Base-by-base conservation (phyloP, 2,113 vertebrate genomes). In the Murina feae region DNA sequence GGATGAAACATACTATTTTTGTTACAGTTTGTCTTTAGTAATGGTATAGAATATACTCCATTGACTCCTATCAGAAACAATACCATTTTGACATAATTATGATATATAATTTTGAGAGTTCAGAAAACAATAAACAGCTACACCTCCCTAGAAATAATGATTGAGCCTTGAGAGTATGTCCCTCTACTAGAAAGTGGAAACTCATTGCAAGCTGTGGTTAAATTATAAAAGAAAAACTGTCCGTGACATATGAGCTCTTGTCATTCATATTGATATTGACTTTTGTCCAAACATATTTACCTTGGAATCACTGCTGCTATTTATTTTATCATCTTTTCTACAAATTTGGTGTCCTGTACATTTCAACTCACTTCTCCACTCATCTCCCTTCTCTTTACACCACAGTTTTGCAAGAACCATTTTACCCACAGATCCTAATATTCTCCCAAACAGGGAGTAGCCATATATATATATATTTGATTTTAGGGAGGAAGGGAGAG, bases 281-380 rank as follows among this genome's bases (percentile, higher is more conserved):
- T 90, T 94, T 94, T 71, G 30, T 94, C 76, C 71, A 93, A 72
- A 68, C 39, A 71, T 80, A 94, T 91, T 95, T 89, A 83, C 69
- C 49, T 96, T 93, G 20, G 86, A 94, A 84, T 91, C 83, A 86
- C 72, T 68, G 39, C n/a, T 82, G 5, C 72, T 76, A 39, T 90
- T 96, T 94, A 55, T 86, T 91, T 92, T 82, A 95, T 93, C 32
- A 42, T 93, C 35, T 65, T 53, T 90, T 95, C 93, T 92, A 39
- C 28, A 90, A 84, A 93, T 92, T 63, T 93, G n/a, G 35, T 76
- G 69, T 20, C 60, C 30, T 85, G 71, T 25, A 85, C n/a, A 51
- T 87, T 89, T 96, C 66, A 93, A 55, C 78, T 75, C 76, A 66
- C 18, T 90, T 84, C 51, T 58, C 51, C 20, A 84, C 58, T 80